A percentile compares a stretch with the other conserved stretches of the same genome.
These are phyloP conservation scores for Oncorhynchus clarkii DNA, from an alignment of 2,113 vertebrate genomes.

Conservation along the genomic window DNA sequence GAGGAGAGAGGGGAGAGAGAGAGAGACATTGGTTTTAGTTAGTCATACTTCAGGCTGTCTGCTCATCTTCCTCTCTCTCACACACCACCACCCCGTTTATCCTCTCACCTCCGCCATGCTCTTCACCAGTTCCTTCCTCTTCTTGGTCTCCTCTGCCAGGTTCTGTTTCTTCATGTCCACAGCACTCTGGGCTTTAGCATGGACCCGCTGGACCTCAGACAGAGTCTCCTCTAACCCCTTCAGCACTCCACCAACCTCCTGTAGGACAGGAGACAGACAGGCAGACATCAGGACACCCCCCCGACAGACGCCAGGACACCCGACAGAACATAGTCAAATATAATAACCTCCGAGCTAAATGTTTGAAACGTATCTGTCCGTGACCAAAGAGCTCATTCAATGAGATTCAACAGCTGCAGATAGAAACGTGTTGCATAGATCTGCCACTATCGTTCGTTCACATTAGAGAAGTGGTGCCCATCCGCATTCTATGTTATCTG, in stretches of 20 bases:
- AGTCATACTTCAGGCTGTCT: not conserved
- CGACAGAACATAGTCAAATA: not conserved
- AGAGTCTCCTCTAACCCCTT: constrained; percentile 77
- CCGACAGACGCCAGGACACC: not conserved
- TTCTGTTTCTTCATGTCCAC: constrained; percentile 89
- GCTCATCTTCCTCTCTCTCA: too few species aligned
- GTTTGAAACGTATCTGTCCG: too few species aligned
- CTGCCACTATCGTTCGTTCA: too few species aligned
- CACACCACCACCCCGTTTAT: too few species aligned
- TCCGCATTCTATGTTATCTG: too few species aligned
- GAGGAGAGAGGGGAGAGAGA: too few species aligned
- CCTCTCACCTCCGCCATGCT: constrained; percentile 82
- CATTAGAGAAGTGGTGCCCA: too few species aligned
- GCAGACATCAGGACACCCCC: rapidly evolving
- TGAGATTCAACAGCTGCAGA: too few species aligned
- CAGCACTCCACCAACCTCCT: constrained; percentile 80
- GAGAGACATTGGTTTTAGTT: too few species aligned
- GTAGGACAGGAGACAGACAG: constrained; percentile 11
- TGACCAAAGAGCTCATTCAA: too few species aligned
- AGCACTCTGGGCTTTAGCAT: constrained; percentile 84
- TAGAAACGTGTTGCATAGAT: too few species aligned
- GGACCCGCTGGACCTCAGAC: constrained; percentile 79
- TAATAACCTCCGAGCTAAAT: too few species aligned
- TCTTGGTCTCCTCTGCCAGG: constrained; percentile 82
- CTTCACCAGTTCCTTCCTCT: constrained; percentile 80